Percentiles rank a stretch among this genome's conserved stretches.
phyloP scores from a whole-genome alignment of 2,113 vertebrate species.

The Megalops atlanticus region DNA sequence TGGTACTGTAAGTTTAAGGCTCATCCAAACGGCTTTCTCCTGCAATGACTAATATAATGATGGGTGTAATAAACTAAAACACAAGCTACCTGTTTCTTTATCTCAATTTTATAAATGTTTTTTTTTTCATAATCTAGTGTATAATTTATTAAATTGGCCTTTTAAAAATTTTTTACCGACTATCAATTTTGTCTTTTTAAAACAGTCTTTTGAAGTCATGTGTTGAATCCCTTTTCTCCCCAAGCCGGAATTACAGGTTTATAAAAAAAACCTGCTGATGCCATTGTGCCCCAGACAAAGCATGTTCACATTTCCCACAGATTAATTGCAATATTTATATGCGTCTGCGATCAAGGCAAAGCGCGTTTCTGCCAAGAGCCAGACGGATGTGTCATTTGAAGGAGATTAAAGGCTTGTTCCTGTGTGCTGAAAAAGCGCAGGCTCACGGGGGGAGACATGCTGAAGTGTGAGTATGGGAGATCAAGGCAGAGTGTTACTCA shows the following conservation, averaged over 20 bases:
- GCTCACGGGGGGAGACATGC: not conserved
- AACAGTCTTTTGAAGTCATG: too few relatives aligned
- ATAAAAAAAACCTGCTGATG: not conserved
- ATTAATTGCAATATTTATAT: not conserved
- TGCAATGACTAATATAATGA: not conserved
- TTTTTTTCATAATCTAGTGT: not conserved
- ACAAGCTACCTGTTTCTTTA: not conserved
- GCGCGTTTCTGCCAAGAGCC: not conserved
- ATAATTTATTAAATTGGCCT: not conserved
- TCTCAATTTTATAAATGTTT: not conserved
- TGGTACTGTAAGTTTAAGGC: too few relatives aligned
- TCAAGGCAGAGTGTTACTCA: not conserved
- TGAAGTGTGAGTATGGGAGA: constrained; percentile 4
- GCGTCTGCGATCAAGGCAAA: not conserved
- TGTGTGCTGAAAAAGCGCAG: not conserved
- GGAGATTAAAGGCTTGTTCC: not conserved
- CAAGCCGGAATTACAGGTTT: not conserved
- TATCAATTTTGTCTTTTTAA: too few relatives aligned
- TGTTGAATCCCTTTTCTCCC: not conserved
- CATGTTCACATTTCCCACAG: not conserved
- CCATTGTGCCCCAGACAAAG: not conserved
- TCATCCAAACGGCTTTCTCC: not conserved
- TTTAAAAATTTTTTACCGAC: too few relatives aligned
- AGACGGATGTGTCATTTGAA: not conserved
- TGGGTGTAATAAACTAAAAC: not conserved